These are phyloP conservation scores for Lasius platythorax DNA, from an alignment of 2,888 invertebrate species.

Conservation along the genomic window DNA sequence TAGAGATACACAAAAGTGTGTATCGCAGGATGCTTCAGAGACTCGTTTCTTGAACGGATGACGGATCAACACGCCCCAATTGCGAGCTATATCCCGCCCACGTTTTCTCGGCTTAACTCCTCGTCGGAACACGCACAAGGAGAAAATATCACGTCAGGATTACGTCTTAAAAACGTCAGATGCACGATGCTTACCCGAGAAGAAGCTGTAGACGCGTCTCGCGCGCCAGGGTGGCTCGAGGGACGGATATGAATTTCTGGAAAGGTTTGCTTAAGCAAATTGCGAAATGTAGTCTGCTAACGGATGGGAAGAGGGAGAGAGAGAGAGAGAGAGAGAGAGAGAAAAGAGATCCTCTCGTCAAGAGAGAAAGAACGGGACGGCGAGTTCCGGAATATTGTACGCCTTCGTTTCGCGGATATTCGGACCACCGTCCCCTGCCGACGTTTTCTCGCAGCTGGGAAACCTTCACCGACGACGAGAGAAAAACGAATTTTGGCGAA, in stretches of 20 bases:
- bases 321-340: background rate
- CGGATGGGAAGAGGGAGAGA: conserved; percentile 1
- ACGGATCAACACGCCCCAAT: conserved; percentile 17
- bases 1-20: background rate
- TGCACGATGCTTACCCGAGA: conserved; percentile 4
- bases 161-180: conserved; percentile 51
- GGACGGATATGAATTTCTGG: conserved; percentile 80
- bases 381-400: conserved; percentile 55
- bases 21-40: background rate
- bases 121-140: background rate
- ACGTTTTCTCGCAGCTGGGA: conserved; percentile 40
- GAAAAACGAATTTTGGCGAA: conserved; percentile 63
- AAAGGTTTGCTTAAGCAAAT: conserved; percentile 82
- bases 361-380: background rate
- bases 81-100: background rate
- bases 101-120: conserved; percentile 6
- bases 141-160: conserved; percentile 43
- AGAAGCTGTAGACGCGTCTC: conserved; percentile 36
- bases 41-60: background rate
- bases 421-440: conserved; percentile 33
- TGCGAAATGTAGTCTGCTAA: conserved; percentile 73
- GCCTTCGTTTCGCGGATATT: conserved; percentile 53
- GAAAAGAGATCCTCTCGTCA: background rate
- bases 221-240: background rate
- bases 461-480: conserved; percentile 44